phyloP scores from a whole-genome alignment of 2,113 vertebrate genomes.

The Pygoscelis adeliae region DNA sequence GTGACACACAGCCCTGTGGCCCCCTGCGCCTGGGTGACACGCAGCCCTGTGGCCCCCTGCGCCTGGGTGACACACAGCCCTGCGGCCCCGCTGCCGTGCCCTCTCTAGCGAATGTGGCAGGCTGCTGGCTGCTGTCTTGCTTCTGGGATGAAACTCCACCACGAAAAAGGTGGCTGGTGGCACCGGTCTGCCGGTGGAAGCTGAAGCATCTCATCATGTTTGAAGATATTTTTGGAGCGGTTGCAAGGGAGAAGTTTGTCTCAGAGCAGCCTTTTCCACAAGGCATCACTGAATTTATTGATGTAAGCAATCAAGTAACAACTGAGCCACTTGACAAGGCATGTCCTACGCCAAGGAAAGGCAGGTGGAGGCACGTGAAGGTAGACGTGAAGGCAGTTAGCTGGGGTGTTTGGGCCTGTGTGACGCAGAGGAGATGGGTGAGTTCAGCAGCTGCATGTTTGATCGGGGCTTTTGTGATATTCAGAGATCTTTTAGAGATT shows the following conservation, averaged over 20 bases:
- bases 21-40: background rate
- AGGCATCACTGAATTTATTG: background rate
- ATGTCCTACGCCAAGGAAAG: background rate
- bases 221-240: background rate
- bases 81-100: fast-evolving
- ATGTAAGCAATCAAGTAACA: background rate
- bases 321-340: background rate
- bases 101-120: fast-evolving
- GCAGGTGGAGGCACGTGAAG: background rate
- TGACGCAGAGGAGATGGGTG: background rate
- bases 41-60: background rate
- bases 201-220: background rate
- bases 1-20: background rate
- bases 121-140: background rate
- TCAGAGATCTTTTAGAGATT: background rate
- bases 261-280: background rate
- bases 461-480: background rate
- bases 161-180: fast-evolving
- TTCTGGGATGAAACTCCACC: background rate
- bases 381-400: background rate
- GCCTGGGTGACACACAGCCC: background rate
- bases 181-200: fast-evolving
- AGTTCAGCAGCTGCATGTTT: background rate
- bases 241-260: background rate
- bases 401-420: background rate